phyloP scores from a whole-genome alignment of 2,113 vertebrate genomes.

The Alligator mississippiensis region DNA sequence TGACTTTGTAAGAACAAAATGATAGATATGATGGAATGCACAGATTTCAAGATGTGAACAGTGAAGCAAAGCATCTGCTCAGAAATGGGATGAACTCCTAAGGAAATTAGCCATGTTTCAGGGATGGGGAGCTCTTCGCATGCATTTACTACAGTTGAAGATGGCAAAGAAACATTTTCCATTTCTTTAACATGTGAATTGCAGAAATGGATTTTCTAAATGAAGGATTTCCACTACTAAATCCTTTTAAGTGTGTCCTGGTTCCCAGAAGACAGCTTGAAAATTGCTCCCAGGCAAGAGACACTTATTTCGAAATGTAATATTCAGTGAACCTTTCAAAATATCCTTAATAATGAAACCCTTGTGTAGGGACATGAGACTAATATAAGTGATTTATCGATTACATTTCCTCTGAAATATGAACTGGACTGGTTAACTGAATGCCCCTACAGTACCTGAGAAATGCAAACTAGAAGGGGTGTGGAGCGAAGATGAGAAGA shows the following conservation, averaged over 20 bases:
- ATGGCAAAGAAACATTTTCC: constrained; percentile 69
- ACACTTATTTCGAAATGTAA: constrained; percentile 75
- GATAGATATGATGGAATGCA: constrained; percentile 21
- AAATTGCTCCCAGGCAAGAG: constrained; percentile 75
- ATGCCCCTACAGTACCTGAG: constrained; percentile 31
- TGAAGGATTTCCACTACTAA: constrained; percentile 76
- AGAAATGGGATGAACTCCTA: constrained; percentile 38
- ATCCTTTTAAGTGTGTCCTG: constrained; percentile 77
- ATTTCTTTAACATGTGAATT: constrained; percentile 73
- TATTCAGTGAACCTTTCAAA: constrained; percentile 77
- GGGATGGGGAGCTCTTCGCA: constrained; percentile 13
- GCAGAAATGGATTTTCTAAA: constrained; percentile 76
- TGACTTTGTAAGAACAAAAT: constrained; percentile 21
- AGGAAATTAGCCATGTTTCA: constrained; percentile 64
- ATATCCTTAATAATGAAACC: constrained; percentile 72
- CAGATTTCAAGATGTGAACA: constrained; percentile 37
- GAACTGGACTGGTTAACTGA: constrained; percentile 59
- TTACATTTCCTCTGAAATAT: constrained; percentile 70
- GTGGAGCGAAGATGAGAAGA: constrained; percentile 3
- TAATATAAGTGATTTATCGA: constrained; percentile 75
- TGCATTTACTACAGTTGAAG: constrained; percentile 37
- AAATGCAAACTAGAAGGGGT: constrained; percentile 31
- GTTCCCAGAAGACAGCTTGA: constrained; percentile 70
- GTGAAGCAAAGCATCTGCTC: constrained; percentile 49
- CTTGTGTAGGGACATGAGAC: constrained; percentile 57